These are phyloP conservation scores for Trisateles emortualis DNA, from an alignment of 2,888 invertebrate species.

Conservation along the genomic window DNA sequence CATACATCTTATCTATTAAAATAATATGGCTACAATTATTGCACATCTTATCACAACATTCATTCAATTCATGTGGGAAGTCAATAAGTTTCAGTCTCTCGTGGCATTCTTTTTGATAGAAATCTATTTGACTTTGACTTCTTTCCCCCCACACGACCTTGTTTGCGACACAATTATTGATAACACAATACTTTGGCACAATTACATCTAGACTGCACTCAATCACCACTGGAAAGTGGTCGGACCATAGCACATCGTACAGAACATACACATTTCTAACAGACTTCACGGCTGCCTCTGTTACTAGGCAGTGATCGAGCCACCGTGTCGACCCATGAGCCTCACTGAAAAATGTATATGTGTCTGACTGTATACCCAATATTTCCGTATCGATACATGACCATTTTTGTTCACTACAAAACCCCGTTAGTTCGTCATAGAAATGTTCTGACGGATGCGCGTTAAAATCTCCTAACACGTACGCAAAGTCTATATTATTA, in stretches of 20 bases:
- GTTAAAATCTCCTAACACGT: constrained; percentile 1
- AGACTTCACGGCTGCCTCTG: background rate
- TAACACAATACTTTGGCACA: background rate
- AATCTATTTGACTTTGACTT: too few species aligned
- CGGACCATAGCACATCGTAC: background rate
- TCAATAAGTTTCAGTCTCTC: too few species aligned
- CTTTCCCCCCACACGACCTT: background rate
- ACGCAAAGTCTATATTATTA: background rate
- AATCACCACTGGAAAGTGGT: background rate
- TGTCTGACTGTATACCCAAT: background rate
- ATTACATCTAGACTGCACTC: background rate
- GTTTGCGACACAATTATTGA: background rate
- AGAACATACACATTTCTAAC: background rate
- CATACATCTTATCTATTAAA: too few species aligned
- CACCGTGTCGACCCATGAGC: background rate
- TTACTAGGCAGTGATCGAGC: background rate
- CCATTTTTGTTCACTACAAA: constrained; percentile 8
- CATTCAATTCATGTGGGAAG: too few species aligned
- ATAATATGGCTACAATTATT: too few species aligned
- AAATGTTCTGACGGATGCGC: background rate
- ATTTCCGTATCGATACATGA: constrained; percentile 3
- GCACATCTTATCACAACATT: too few species aligned
- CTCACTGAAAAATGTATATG: constrained; percentile 4
- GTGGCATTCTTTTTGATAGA: too few species aligned
- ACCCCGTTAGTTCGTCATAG: constrained; percentile 9